Evolutionary conservation across 2,113 vertebrate genomes (phyloP), one percentile per base, ranked within the genome.

Genomic region (Varanus salvator): DNA sequence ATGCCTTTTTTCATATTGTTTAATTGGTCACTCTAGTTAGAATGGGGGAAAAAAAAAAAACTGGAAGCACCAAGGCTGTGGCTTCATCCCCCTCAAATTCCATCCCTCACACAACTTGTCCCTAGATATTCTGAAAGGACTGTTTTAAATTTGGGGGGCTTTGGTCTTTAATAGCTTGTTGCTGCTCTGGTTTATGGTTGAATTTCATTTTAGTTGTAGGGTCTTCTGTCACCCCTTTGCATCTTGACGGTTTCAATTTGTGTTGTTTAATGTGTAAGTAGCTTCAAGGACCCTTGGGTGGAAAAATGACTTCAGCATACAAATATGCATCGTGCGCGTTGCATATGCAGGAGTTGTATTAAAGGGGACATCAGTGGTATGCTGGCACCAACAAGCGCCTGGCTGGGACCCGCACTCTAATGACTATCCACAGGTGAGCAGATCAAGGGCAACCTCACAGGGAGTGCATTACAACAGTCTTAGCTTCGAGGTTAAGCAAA

Each of bases 401-500:
- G 44, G 25, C 31, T 15, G 23, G 44, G 48, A 34, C 9, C 54
- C 72, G 66, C 64, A 17, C 48, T 88, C 50, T 80, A 82, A 77
- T 27, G n/a, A 52, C 64, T 11, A 78, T 85, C 31, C 60, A 38
- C 14, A 19, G 48, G 82, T 77, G 38, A 77, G 25, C 15, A 54
- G 29, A 89, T 85, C 82, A 85, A 84, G 82, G 72, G n/a, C 60
- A 89, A 64, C 9, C 8, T 21, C 64, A 69, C 31, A 64, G 52
- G 72, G 44, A 29, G 44, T 8, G 23, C 60, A 76, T 85, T 78
- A 68, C 60, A 78, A 60, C 82, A 34, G 31, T 84, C 74, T 89
- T 85, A 89, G 60, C 48, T 82, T 78, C 11, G 60, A 85, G 74
- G 82, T 69, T 85, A 89, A 89, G 50, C 88, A 85, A 89, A 85